Evolutionary conservation across 2,113 vertebrate genomes (phyloP), one percentile per base, ranked within the genome.

Genomic region (Tachysurus fulvidraco): DNA sequence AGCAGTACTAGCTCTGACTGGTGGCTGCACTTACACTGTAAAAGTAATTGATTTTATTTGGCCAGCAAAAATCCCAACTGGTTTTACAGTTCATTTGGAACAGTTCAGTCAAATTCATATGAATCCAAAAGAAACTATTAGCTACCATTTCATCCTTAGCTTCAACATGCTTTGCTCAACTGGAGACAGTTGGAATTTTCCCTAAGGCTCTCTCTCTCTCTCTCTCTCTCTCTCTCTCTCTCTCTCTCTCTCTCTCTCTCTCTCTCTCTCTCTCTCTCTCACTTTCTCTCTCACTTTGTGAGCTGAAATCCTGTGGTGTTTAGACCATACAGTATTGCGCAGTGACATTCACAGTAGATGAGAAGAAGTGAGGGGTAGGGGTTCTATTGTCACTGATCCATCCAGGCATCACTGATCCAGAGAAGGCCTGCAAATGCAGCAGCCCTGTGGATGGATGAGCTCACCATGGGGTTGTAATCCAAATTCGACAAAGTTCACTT

Each of bases 261-360:
- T 28, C 25, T 54, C 14, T 41, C 23, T 50, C n/a, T 50, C 46
- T 50, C 46, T 50, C 46, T 50, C 8, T 50, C 8, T 50, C 46
- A 3, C 46, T 7, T 4, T 50, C 46, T 50, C 46, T 50, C 46
- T 2, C 36, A 25, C 4, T 85, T 46, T 85, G 7, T 52, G 36
- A 36, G n/a, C 84, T 79, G 54, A 87, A 81, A n/a, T 69, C 52
- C 55, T 81, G 77, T 21, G 28, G 76, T 46, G 84, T 85, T 65
- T 1, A 28, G 69, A 55, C 44, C 30, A 79, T 83, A 54, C 12
- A 73, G 41, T 28, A 23, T 83, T 85, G 84, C 67, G 83, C 83
- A 62, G 28, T 89, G 88, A 89, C 88, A 89, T 87, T 89, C 86
- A 89, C 88, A 89, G 82, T 55, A 54, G 50, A 78, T 86, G 23